Base-by-base conservation (phyloP, 2,888 invertebrate genomes). In the Erynnis tages region DNA sequence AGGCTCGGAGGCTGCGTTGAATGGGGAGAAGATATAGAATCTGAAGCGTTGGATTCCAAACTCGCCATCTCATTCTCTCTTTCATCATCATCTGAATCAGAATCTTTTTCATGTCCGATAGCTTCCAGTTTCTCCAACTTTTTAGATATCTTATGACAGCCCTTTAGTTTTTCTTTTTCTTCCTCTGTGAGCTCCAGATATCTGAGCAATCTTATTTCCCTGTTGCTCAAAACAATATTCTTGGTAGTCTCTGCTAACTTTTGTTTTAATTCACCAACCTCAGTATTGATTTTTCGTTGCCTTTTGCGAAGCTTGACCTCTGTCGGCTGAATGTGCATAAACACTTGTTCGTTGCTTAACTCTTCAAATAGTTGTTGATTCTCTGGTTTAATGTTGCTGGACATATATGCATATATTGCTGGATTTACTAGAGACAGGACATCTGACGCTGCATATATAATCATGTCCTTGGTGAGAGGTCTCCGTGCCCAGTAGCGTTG, bases 171-270 rank as follows among this genome's bases (percentile, higher is more conserved):
- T 65, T 97, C 97, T 69, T 97, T 96, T 72, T 97, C 97, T 60
- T 97, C 97, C 65, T 97, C 96, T 11, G 97, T 97, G 45, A 97
- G 91, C 69, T 97, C 96, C 79, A 97, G 92, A 82, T 97, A 96
- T 70, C 96, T 93, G 58, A 97, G 87, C 54, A 97, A 90, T 67
- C 97, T 92, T 66, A 97, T 97, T 87, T 97, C 97, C 62, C 97
- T 91, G 78, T 97, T 97, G 73, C 96, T 97, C 55, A 97, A 88
- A 41, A 97, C 97, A 73, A 97, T 94, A 75, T 95, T 96, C 71
- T 95, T 96, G 37, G 94, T 93, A 2, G 94, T 93, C 73, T 95
- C 94, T 45, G 94, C 92, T 67, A 97, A 86, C 84, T 97, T 96
- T 40, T 91, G 91, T 68, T 96, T 93, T 46, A 97, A 87, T 77